These are phyloP conservation scores for Physeter macrocephalus DNA, from an alignment of 2,113 vertebrate species.

Conservation along the genomic window DNA sequence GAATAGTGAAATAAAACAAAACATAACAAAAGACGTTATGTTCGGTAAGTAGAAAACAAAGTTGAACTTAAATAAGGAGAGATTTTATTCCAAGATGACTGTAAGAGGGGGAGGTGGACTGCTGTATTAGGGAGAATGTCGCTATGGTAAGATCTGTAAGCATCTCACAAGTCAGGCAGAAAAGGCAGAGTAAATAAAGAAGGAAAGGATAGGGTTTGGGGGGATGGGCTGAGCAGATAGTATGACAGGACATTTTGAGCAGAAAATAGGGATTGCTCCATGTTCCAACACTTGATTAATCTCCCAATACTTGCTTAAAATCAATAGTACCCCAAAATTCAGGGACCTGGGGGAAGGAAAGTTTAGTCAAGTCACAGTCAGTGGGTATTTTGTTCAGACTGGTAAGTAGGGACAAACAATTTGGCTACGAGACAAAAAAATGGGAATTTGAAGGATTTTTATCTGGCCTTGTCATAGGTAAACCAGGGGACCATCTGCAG, in stretches of 20 bases:
- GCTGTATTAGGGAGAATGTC: background rate
- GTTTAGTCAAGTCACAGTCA: background rate
- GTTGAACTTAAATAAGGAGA: background rate
- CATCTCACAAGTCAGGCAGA: background rate
- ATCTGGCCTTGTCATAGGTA: background rate
- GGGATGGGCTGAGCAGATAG: background rate
- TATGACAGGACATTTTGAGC: background rate
- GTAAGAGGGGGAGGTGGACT: background rate
- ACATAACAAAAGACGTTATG: background rate
- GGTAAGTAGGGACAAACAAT: background rate
- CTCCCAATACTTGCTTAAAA: background rate
- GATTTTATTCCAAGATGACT: background rate
- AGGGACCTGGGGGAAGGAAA: background rate
- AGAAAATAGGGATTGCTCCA: background rate
- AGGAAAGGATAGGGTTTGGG: background rate
- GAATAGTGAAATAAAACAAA: too few species aligned
- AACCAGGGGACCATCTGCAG: background rate
- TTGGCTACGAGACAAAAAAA: background rate
- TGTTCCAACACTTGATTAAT: background rate
- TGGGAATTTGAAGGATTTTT: background rate
- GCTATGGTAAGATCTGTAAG: background rate
- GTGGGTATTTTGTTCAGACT: background rate
- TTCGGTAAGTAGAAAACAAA: background rate
- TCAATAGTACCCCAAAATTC: background rate
- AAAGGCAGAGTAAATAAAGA: background rate